A percentile compares a stretch with the other conserved stretches of the same genome.
Conservation (phyloP, 2,113 vertebrate species). For the Chaetodon auriga region DNA sequence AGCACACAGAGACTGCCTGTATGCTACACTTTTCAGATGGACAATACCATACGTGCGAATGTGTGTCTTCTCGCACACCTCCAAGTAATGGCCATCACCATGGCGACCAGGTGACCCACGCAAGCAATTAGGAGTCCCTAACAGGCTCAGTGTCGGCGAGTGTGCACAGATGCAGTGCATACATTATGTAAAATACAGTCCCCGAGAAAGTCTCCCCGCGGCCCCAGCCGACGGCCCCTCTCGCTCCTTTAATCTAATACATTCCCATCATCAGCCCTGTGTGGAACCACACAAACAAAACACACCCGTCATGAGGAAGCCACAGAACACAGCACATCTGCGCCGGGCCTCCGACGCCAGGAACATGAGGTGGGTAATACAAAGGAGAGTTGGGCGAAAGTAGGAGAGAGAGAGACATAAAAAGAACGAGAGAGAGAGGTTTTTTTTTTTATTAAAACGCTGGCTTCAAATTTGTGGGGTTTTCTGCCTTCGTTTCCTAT, state of each 20-base stretch:
- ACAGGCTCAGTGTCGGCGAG: conserved; percentile 54
- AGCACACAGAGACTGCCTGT: conserved; percentile 29
- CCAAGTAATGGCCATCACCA: conserved; percentile 69
- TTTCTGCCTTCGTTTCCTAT: conserved; percentile 58
- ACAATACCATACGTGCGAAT: conserved; percentile 1
- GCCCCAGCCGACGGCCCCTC: conserved; percentile 35
- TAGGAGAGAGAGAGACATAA: not conserved
- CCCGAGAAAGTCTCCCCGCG: conserved; percentile 53
- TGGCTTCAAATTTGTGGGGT: conserved; percentile 43
- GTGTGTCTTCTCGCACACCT: conserved; percentile 45
- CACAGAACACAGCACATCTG: conserved; percentile 44
- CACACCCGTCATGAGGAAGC: conserved; percentile 42
- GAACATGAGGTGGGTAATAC: conserved; percentile 48
- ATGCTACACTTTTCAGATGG: conserved; percentile 11
- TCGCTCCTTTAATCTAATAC: conserved; percentile 65
- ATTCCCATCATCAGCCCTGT: conserved; percentile 54
- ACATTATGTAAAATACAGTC: conserved; percentile 77
- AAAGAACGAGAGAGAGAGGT: conserved; percentile 2
- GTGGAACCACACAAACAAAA: conserved; percentile 47
- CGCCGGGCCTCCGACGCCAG: not conserved
- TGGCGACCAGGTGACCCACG: conserved; percentile 80
- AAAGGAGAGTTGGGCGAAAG: conserved; percentile 40
- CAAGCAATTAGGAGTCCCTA: conserved; percentile 77
- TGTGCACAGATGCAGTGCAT: conserved; percentile 65
- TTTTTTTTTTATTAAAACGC: conserved; percentile 33